These are phyloP conservation scores for Brienomyrus longianalis DNA, from an alignment of 2,113 vertebrate genomes.

Conservation along the genomic window DNA sequence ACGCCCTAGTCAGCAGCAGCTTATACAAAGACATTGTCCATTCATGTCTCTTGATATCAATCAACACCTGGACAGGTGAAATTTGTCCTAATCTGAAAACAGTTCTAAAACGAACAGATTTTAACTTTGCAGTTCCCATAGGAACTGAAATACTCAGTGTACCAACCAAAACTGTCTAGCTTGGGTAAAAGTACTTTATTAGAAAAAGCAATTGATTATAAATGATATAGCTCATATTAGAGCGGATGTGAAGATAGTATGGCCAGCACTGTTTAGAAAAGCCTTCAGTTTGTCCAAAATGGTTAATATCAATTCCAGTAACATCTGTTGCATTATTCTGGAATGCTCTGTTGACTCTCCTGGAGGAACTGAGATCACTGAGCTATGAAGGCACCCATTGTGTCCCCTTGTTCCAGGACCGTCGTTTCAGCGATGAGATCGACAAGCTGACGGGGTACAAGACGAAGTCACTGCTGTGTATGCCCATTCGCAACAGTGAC, in stretches of 20 bases:
- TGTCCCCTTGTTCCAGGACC: constrained; percentile 67
- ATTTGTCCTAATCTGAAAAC: not conserved
- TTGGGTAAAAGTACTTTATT: not conserved
- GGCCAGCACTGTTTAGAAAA: not conserved
- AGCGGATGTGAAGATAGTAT: not conserved
- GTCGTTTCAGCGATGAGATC: constrained; percentile 94
- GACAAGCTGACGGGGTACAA: constrained; percentile 97
- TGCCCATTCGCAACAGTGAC: constrained; percentile 92
- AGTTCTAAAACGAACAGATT: not conserved
- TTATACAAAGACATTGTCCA: not conserved
- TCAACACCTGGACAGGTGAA: not conserved
- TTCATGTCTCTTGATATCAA: not conserved
- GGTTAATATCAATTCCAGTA: not conserved
- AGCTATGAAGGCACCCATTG: not conserved
- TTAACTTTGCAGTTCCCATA: not conserved
- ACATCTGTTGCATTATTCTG: not conserved
- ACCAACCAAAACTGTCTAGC: not conserved
- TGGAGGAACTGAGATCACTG: not conserved
- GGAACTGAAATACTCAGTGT: not conserved
- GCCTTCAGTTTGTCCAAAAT: not conserved
- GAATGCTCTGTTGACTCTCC: not conserved
- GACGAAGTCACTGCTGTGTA: constrained; percentile 92
- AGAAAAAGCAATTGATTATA: not conserved
- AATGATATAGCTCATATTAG: not conserved
- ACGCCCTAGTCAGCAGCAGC: not conserved